phyloP scores from a whole-genome alignment of 2,888 invertebrate species.

The Entomobrya multifasciata region DNA sequence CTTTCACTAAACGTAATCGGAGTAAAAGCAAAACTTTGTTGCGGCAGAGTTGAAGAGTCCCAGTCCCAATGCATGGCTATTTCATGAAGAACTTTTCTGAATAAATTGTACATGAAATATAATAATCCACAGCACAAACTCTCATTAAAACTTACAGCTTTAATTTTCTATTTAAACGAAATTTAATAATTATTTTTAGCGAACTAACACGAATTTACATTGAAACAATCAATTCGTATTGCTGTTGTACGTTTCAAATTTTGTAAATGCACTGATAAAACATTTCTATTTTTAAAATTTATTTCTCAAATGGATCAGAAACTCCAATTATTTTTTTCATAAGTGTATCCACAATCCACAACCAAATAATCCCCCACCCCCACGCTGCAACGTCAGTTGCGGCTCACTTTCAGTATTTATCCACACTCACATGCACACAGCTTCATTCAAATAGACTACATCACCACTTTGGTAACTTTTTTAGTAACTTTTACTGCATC shows the following conservation, averaged over 20 bases:
- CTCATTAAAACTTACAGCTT: not conserved
- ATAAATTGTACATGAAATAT: not conserved
- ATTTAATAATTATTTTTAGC: too few relatives aligned
- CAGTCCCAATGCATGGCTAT: slow-evolving; percentile 44
- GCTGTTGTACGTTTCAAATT: too few relatives aligned
- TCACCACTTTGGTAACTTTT: slow-evolving; percentile 20
- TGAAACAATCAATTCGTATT: too few relatives aligned
- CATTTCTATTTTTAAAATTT: too few relatives aligned
- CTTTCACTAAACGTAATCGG: slow-evolving; percentile 35
- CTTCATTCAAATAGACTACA: too few relatives aligned
- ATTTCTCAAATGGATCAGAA: too few relatives aligned
- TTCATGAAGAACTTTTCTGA: not conserved
- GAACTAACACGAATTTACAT: too few relatives aligned
- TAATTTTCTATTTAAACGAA: too few relatives aligned
- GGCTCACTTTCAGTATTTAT: slow-evolving; percentile 40
- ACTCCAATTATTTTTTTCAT: too few relatives aligned
- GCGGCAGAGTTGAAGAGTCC: too few relatives aligned
- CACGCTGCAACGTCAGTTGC: slow-evolving; percentile 35
- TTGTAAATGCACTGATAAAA: too few relatives aligned
- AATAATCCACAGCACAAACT: not conserved
- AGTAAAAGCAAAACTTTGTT: not conserved
- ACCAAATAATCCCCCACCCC: not conserved
- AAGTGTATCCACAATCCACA: too few relatives aligned
- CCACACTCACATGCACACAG: slow-evolving; percentile 29
- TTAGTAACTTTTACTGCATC: slow-evolving; percentile 30